Percentiles rank a stretch among this genome's conserved stretches.
Evolutionary conservation across 2,888 invertebrate genomes (phyloP).

Genomic region (Ashinkailepas kermadecensis): DNA sequence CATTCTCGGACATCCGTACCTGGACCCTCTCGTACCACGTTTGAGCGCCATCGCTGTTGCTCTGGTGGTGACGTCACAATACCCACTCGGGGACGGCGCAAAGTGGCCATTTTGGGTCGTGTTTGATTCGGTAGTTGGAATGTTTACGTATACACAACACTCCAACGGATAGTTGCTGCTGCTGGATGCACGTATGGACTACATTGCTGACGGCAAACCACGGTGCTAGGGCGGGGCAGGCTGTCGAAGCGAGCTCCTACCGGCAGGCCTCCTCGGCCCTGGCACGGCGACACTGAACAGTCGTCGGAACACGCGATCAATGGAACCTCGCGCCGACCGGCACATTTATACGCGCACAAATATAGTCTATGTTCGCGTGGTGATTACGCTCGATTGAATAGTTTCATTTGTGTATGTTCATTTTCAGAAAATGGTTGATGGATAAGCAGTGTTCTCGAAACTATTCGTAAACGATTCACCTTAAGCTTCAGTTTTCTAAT

Average conservation of each 20-base stretch:
- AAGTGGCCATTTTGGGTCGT: neutral
- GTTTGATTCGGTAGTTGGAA: neutral
- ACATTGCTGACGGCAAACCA: neutral
- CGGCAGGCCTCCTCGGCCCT: neutral
- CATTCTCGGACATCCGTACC: neutral
- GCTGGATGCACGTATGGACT: neutral
- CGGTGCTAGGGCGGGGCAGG: neutral
- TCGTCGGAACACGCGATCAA: neutral
- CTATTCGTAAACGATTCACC: too few relatives aligned
- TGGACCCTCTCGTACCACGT: neutral
- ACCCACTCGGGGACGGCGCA: neutral
- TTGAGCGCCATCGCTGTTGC: neutral
- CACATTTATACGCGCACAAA: neutral
- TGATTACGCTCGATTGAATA: too few relatives aligned
- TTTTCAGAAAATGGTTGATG: too few relatives aligned
- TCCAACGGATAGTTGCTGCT: neutral
- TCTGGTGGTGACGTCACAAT: neutral
- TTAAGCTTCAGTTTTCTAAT: too few relatives aligned
- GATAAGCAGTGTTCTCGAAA: too few relatives aligned
- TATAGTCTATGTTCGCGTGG: neutral
- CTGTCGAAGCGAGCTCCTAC: neutral
- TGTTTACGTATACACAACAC: neutral
- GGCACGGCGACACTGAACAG: neutral
- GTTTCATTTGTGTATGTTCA: too few relatives aligned
- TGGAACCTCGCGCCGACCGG: neutral